These are phyloP conservation scores for Cotesia typhae DNA, from an alignment of 1,140 invertebrate genomes.

Conservation along the genomic window DNA sequence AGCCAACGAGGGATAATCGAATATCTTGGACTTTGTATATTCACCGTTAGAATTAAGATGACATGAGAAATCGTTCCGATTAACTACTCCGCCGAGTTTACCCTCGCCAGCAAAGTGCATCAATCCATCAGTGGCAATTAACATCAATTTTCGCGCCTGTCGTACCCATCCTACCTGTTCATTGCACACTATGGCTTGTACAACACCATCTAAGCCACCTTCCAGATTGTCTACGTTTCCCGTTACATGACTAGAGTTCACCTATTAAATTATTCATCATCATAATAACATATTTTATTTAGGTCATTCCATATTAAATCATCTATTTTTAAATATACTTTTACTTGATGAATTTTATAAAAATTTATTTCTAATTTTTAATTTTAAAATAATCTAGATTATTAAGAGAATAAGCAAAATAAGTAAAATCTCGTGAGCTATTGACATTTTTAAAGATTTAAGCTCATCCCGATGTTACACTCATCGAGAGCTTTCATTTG, in stretches of 20 bases:
- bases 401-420: no score
- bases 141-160: conserved; percentile 70
- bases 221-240: conserved; percentile 70
- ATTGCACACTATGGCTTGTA: conserved; percentile 63
- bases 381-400: no score
- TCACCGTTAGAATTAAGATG: conserved; percentile 45
- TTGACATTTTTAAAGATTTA: no score
- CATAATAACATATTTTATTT: no score
- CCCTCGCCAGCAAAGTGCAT: conserved; percentile 75
- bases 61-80: conserved; percentile 48
- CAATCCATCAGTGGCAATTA: conserved; percentile 71
- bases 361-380: no score
- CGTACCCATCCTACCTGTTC: conserved; percentile 70
- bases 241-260: conserved; percentile 58
- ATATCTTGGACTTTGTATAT: conserved; percentile 43
- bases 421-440: no score
- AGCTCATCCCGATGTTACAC: no score
- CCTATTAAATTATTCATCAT: conserved; percentile 10
- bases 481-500: no score
- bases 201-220: conserved; percentile 70
- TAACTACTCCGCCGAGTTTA: conserved; percentile 51
- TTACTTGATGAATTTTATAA: no score
- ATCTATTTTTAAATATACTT: no score
- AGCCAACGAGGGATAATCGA: conserved; percentile 50
- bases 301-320: no score